Evolutionary conservation across 2,888 invertebrate species (phyloP).

Genomic region (Belgica antarctica): DNA sequence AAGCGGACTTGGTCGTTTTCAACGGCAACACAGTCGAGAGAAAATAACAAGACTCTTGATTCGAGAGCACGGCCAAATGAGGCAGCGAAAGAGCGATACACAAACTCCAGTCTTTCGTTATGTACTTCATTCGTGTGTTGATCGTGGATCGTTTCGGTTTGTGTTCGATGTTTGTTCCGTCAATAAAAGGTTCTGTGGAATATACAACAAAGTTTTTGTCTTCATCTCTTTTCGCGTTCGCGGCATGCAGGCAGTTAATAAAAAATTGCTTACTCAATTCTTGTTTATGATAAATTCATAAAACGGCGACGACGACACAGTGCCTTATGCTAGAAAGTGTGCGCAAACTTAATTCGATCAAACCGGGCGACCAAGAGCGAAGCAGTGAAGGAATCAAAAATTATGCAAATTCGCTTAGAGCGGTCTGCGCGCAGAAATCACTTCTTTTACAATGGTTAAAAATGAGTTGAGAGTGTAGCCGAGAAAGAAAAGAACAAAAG

Average conservation of each 20-base stretch:
- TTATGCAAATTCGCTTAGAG: slow-evolving; percentile 42
- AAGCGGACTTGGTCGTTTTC: slow-evolving; percentile 12
- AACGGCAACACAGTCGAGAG: not conserved
- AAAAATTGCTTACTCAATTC: not conserved
- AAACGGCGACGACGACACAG: not conserved
- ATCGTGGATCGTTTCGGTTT: slow-evolving; percentile 38
- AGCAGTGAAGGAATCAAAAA: slow-evolving; percentile 24
- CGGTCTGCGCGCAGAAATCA: slow-evolving; percentile 22
- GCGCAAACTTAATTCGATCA: slow-evolving; percentile 30
- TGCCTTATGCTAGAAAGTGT: slow-evolving; percentile 34
- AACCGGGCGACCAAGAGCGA: slow-evolving; percentile 4
- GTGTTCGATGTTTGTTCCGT: slow-evolving; percentile 28
- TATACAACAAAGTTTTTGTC: slow-evolving; percentile 28
- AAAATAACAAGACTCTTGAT: not conserved
- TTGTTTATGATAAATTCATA: slow-evolving; percentile 5
- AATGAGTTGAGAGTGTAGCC: slow-evolving; percentile 22
- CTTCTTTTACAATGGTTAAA: slow-evolving; percentile 35
- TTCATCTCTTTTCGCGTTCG: slow-evolving; percentile 2
- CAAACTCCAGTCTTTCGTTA: not conserved
- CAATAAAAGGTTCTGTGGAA: slow-evolving; percentile 19
- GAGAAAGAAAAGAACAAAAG: not conserved
- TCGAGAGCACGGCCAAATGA: not conserved
- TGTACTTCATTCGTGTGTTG: slow-evolving; percentile 38
- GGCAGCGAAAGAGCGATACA: not conserved
- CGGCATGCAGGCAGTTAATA: not conserved